Base-by-base conservation (phyloP, 1,140 invertebrate species). In the Orchesella cincta region DNA sequence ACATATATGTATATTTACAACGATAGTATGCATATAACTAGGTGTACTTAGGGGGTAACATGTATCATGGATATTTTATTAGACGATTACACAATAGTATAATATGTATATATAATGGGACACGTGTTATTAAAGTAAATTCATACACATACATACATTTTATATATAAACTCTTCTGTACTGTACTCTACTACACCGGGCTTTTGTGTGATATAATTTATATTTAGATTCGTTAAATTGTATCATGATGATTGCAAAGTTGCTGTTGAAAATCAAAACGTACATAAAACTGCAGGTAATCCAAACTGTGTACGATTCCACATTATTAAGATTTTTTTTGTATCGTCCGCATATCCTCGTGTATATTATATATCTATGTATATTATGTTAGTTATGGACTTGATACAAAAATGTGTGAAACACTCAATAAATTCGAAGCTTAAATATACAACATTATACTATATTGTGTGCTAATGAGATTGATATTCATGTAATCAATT, bases 101-200 rank as follows among this genome's bases (percentile, higher is more conserved):
- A 57, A 57, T 57, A 57, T 57, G 33, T 67, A 5, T 12, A 8
- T 31, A 67, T 67, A 67, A 67, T 31, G 5, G 12, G 5, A 31
- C n/a, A 67, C 62, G n/a, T 67, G 26, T 12, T 46, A 67, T 67
- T 33, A 33, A 67, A 31, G 62, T 67, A 67, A 67, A 67, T 67
- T 67, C 62, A 67, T 26, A 57, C 23, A n/a, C 3, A 31, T 8
- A 67, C 31, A 8, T 67, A 67, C 31, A 31, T 18, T 8, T 67
- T 31, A 67, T 67, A 67, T 67, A 67, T 67, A 67, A 67, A 67
- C 62, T 67, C 62, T 67, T 67, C 62, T 57, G 52, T 57, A 67
- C 26, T 67, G 26, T 67, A 67, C 62, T 67, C 62, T 67, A 67
- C 62, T 67, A 67, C 62, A 67, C 62, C 62, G 62, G 62, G 62